Base-by-base conservation (phyloP, 2,888 invertebrate species). In the Marasmarcha lunaedactyla region DNA sequence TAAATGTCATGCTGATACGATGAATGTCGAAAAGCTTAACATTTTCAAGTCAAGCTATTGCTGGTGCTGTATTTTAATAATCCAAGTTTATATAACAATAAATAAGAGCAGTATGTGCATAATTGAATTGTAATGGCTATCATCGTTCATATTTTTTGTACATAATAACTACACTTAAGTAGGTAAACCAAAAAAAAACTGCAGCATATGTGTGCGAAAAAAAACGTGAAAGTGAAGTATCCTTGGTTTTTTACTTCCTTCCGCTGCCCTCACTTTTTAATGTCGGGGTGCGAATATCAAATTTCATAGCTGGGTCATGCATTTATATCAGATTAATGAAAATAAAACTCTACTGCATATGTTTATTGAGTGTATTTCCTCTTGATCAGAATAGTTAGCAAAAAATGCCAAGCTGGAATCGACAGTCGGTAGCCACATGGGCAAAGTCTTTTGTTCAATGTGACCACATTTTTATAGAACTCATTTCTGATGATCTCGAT, bases 391-490 rank as follows among this genome's bases (percentile, higher is more conserved):
- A 30, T 10, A 11, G 14, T 15, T 38, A 26, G 40, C 44, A 59
- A 62, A 59, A 61, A 59, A 46, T 42, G 44, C 40, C 43, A 50
- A 52, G 48, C 57, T 54, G 53, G 56, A 54, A 59, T 63, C 62
- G 69, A 57, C 78, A 67, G 71, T 68, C 78, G 74, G 74, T 76
- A 69, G 79, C 81, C 79, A 78, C 76, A 79, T 83, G 81, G 59
- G 40, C 59, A 55, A 59, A 39, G 58, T 54, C 60, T 58, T 74
- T 74, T 77, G 73, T 79, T 71, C 66, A 52, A 49, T 64, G 66
- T 72, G 76, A 73, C 77, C 78, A 59, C 71, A 65, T 59, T 52
- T 58, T 55, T 56, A 20, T 20, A 20, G 20, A 20, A 55, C 57
- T 59, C 54, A 55, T 20, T 20, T 60, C 66, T 68, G 60, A 70